Evolutionary conservation across 2,888 invertebrate species (phyloP), one percentile per base, ranked within the genome.

Genomic region (Apotomis turbidana): DNA sequence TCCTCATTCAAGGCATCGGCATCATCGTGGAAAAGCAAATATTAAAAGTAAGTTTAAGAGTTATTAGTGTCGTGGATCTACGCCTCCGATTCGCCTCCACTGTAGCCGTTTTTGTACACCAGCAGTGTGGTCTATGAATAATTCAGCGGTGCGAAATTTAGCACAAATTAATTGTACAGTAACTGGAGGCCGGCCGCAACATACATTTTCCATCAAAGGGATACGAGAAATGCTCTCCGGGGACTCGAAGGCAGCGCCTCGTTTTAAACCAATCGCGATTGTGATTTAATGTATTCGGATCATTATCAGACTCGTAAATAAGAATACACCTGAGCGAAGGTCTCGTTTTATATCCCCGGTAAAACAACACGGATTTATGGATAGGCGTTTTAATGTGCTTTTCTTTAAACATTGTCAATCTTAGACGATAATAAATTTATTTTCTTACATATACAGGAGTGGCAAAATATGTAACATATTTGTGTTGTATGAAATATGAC

Each of bases 121-220:
- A 67, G 61, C 68, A 68, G 49, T 66, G 54, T 61, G 63, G 49
- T 66, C 74, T 73, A 78, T 84, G 80, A 83, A 81, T 81, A 77
- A 80, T 81, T 80, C 81, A 79, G 77, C 71, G 77, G 70, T 60
- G 79, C 76, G 81, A 83, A 83, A 86, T 86, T 87, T 85, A 83
- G 83, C 80, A 81, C 79, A 84, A 88, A 89, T 88, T 87, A 88
- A 88, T 87, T 85, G 88, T 84, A 84, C 79, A 83, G 83, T 80
- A 85, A 83, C 83, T 81, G 81, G 77, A 79, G 80, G 76, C 80
- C 80, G 77, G 78, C 87, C 88, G 74, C 87, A 87, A 88, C 89
- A 89, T 84, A 87, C 87, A 89, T 87, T 88, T 86, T 85, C 88
- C 89, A 89, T 90, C 89, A 88, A 86, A 88, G 85, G 88, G 86